phyloP scores from a whole-genome alignment of 2,113 vertebrate species.

The Verasper variegatus region DNA sequence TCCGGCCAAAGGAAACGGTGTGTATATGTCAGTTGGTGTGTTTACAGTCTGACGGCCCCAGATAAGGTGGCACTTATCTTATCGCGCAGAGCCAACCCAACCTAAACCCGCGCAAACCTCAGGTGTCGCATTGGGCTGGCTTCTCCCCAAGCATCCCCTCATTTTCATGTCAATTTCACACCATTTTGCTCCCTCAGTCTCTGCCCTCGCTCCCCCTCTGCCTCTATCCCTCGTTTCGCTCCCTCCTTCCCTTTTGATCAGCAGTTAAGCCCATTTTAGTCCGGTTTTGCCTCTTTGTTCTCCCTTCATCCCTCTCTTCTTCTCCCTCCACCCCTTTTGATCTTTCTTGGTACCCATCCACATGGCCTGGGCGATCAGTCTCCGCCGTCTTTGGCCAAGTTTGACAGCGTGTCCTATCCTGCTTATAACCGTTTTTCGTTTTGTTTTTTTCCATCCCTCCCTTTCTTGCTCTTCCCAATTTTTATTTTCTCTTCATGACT shows the following conservation, averaged over 20 bases:
- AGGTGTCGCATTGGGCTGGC: slow-evolving; percentile 58
- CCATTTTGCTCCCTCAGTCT: slow-evolving; percentile 27
- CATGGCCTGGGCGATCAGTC: slow-evolving; percentile 32
- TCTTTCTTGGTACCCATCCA: slow-evolving; percentile 43
- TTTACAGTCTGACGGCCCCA: slow-evolving; percentile 63
- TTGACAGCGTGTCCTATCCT: slow-evolving; percentile 17
- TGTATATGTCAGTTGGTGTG: slow-evolving; percentile 49
- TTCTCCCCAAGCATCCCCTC: slow-evolving; percentile 44
- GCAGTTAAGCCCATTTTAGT: slow-evolving; percentile 49
- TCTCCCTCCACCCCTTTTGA: slow-evolving; percentile 21
- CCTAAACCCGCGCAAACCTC: slow-evolving; percentile 65
- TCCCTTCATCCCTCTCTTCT: slow-evolving; percentile 4
- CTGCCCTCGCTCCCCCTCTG: slow-evolving; percentile 1
- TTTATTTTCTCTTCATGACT: background rate
- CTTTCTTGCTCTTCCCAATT: slow-evolving; percentile 4
- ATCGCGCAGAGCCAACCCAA: slow-evolving; percentile 66
- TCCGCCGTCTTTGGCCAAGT: slow-evolving; percentile 40
- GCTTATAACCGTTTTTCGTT: background rate
- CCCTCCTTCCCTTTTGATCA: slow-evolving; percentile 24
- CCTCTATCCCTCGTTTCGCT: slow-evolving; percentile 15
- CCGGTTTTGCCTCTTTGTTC: slow-evolving; percentile 27
- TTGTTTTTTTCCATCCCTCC: background rate
- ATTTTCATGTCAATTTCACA: slow-evolving; percentile 73
- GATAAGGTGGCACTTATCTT: slow-evolving; percentile 77
- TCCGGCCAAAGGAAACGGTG: slow-evolving; percentile 41